A percentile compares a stretch with the other conserved stretches of the same genome.
Conservation (phyloP, 1,140 invertebrate species). For the Pogonomyrmex californicus region DNA sequence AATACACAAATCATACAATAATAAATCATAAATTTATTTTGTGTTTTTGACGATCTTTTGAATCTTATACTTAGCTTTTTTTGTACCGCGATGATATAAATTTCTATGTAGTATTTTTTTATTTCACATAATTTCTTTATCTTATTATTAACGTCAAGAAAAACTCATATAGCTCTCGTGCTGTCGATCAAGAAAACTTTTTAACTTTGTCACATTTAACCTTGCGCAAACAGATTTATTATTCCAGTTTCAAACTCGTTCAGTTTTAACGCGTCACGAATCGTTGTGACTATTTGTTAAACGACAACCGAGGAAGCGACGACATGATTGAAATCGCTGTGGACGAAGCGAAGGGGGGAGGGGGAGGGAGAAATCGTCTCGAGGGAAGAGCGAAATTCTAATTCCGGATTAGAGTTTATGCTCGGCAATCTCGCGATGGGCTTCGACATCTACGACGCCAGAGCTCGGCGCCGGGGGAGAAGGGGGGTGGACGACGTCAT, state of each 20-base stretch:
- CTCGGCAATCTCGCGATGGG: conserved; percentile 79
- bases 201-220: neutral
- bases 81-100: neutral
- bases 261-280: neutral
- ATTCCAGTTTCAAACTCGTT: neutral
- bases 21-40: conserved; percentile 3
- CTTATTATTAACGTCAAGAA: neutral
- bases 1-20: no score
- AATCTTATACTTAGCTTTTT: neutral
- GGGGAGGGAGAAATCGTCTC: conserved; percentile 21
- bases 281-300: conserved; percentile 17
- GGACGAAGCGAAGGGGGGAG: neutral
- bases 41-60: neutral
- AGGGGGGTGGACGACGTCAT: conserved; percentile 75
- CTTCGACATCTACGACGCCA: conserved; percentile 64
- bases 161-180: neutral
- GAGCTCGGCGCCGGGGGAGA: neutral
- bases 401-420: conserved; percentile 83
- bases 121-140: neutral
- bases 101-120: neutral
- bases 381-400: conserved; percentile 74
- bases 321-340: conserved; percentile 30
- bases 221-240: neutral
- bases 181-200: neutral
- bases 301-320: conserved; percentile 6